These are phyloP conservation scores for Cavia aperea DNA, from an alignment of 2,113 vertebrate genomes.

Conservation along the genomic window DNA sequence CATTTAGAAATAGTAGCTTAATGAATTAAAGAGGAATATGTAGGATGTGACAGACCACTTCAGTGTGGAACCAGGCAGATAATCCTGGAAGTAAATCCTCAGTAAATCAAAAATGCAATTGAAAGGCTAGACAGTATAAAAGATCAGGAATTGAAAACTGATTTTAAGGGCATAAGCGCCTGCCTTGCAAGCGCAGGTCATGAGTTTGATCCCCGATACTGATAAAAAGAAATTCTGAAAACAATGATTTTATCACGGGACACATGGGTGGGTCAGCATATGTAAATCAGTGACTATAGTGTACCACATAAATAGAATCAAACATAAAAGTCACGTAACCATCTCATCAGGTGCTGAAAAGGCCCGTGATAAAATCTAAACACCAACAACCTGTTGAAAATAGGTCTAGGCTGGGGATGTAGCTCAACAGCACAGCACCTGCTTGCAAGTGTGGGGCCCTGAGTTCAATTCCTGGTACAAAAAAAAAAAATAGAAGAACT, in stretches of 20 bases:
- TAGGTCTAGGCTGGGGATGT: no score
- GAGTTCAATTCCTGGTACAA: no score
- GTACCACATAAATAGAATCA: not conserved
- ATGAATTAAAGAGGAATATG: not conserved
- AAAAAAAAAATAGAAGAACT: not conserved
- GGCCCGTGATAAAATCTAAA: not conserved
- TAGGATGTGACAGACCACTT: not conserved
- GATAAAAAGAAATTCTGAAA: no score
- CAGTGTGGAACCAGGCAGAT: not conserved
- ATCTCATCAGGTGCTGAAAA: not conserved
- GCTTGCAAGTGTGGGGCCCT: no score
- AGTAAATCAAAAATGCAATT: no score
- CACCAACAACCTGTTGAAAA: not conserved
- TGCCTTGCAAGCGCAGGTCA: no score
- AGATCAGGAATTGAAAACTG: not conserved
- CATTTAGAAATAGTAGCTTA: not conserved
- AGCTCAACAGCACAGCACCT: no score
- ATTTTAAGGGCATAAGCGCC: no score
- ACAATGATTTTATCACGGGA: not conserved
- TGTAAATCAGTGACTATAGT: not conserved
- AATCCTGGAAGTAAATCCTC: not conserved
- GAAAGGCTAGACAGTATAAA: not conserved
- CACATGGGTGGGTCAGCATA: not conserved
- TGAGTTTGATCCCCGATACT: no score
- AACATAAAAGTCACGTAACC: not conserved